Percentiles rank a stretch among this genome's conserved stretches.
phyloP scores from a whole-genome alignment of 2,888 invertebrate species.

The Sinopyrophorus schimmeli region DNA sequence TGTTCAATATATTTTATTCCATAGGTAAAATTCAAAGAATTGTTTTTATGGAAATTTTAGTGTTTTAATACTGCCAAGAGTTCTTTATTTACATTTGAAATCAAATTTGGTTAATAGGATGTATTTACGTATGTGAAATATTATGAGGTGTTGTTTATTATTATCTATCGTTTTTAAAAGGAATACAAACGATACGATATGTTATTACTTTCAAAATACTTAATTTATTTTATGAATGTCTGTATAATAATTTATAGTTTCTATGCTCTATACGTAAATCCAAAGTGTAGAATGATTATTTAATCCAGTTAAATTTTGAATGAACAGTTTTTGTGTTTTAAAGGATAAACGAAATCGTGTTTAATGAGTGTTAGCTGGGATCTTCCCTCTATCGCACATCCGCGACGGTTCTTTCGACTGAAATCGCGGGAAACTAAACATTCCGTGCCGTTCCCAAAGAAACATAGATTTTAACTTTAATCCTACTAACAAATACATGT shows the following conservation, averaged over 20 bases:
- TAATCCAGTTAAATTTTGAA: too few species aligned
- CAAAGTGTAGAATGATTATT: too few species aligned
- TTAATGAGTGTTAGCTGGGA: conserved; percentile 29
- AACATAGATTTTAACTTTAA: conserved; percentile 48
- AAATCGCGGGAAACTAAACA: conserved; percentile 31
- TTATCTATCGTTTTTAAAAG: too few species aligned
- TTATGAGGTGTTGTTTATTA: too few species aligned
- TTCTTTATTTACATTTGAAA: too few species aligned
- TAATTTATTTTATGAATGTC: too few species aligned
- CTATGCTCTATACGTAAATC: too few species aligned
- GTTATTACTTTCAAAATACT: too few species aligned
- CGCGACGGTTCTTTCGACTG: conserved; percentile 16
- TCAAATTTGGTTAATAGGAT: too few species aligned
- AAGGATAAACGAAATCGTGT: conserved; percentile 32
- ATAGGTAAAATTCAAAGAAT: background rate
- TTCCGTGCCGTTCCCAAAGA: conserved; percentile 49
- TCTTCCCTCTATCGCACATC: conserved; percentile 27
- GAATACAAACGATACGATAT: too few species aligned
- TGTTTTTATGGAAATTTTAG: background rate
- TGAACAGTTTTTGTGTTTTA: conserved; percentile 19
- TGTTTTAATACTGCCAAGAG: conserved; percentile 2
- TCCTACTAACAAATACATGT: conserved; percentile 39
- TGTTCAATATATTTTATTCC: conserved; percentile 11
- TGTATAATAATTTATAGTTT: too few species aligned
- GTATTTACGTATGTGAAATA: too few species aligned